Evolutionary conservation across 2,888 invertebrate species (phyloP).

Genomic region (Ceraclea dissimilis): DNA sequence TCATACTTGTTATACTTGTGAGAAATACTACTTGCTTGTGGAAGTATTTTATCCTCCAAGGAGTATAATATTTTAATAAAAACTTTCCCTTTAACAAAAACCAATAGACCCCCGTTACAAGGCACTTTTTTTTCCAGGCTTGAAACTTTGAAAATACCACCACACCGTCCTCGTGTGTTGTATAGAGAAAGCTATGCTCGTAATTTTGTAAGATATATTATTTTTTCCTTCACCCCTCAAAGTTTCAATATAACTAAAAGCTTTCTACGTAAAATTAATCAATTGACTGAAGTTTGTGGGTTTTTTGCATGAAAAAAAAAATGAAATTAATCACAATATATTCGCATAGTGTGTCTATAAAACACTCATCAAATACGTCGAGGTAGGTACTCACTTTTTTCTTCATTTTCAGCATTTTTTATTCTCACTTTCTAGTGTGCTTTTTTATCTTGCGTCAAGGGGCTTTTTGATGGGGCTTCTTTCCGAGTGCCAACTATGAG

Average conservation of each 20-base stretch:
- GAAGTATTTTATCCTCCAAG: not conserved
- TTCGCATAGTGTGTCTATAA: too few species aligned
- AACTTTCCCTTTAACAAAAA: not conserved
- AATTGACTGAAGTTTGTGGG: not conserved
- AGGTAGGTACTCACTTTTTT: too few species aligned
- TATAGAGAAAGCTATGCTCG: not conserved
- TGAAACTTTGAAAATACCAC: not conserved
- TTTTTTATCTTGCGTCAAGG: too few species aligned
- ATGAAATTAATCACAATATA: too few species aligned
- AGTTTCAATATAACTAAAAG: slow-evolving; percentile 2
- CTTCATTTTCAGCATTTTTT: too few species aligned
- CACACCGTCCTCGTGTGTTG: too few species aligned
- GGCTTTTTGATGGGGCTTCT: too few species aligned
- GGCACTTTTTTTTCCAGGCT: not conserved
- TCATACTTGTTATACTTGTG: not conserved
- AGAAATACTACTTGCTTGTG: not conserved
- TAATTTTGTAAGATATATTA: not conserved
- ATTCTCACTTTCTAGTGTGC: too few species aligned
- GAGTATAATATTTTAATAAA: not conserved
- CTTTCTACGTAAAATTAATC: not conserved
- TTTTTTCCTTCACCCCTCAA: not conserved
- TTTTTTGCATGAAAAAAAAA: not conserved
- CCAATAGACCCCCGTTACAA: slow-evolving; percentile 2
- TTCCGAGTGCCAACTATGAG: too few species aligned
- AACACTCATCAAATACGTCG: too few species aligned